These are phyloP conservation scores for Nomada goodeniana DNA, from an alignment of 2,888 invertebrate species.

Conservation along the genomic window DNA sequence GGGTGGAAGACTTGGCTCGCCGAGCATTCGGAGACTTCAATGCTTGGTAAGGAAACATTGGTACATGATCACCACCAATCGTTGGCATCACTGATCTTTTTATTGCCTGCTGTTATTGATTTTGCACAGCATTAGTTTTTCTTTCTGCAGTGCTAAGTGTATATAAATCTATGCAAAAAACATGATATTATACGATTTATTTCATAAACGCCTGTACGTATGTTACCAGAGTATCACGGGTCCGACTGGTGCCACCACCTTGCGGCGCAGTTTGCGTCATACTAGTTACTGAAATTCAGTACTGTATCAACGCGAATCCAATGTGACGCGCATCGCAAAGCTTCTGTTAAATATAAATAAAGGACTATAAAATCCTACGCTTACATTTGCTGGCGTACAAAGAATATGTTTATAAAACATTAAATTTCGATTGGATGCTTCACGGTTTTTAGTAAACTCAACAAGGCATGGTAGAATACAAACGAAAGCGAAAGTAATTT, in stretches of 20 bases:
- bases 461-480: too few species aligned
- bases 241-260: slow-evolving; percentile 76
- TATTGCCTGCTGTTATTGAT: neutral
- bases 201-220: slow-evolving; percentile 45
- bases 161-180: neutral
- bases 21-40: slow-evolving; percentile 50
- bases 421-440: too few species aligned
- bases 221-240: slow-evolving; percentile 38
- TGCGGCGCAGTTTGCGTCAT: slow-evolving; percentile 65
- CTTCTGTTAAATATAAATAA: neutral
- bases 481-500: too few species aligned
- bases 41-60: slow-evolving; percentile 45
- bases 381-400: too few species aligned
- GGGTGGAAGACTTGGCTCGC: slow-evolving; percentile 31
- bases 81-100: neutral
- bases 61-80: slow-evolving; percentile 1
- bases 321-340: neutral
- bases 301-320: slow-evolving; percentile 41
- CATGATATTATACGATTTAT: neutral
- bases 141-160: neutral
- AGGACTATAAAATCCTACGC: too few species aligned
- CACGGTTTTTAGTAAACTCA: too few species aligned
- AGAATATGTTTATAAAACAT: too few species aligned
- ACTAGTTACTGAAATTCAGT: slow-evolving; percentile 42
- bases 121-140: too few species aligned